Percentiles rank a stretch among this genome's conserved stretches.
Evolutionary conservation across 2,113 vertebrate genomes (phyloP).

Genomic region (Pelodiscus sinensis): DNA sequence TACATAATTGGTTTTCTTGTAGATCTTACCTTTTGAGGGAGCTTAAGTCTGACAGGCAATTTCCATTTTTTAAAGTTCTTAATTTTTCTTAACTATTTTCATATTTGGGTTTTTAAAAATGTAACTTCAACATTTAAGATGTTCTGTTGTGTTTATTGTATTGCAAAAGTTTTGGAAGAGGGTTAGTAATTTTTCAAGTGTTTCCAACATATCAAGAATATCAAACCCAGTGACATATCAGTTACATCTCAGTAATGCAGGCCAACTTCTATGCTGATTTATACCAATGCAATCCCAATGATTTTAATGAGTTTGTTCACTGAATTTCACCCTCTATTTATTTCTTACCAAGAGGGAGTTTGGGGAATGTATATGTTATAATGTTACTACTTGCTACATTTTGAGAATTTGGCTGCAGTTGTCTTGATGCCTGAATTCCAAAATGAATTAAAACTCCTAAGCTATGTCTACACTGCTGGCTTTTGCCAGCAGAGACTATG

Average conservation of each 20-base stretch:
- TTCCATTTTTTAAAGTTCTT: conserved; percentile 31
- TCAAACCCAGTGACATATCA: not conserved
- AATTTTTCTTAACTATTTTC: not conserved
- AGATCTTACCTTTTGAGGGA: not conserved
- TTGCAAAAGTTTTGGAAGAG: not conserved
- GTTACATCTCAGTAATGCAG: not conserved
- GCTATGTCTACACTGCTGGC: too few species aligned
- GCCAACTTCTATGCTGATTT: not conserved
- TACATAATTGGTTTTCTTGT: conserved; percentile 15
- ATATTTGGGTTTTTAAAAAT: not conserved
- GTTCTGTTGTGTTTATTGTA: not conserved
- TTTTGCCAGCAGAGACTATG: too few species aligned
- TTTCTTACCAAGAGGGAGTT: not conserved
- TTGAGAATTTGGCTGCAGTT: not conserved
- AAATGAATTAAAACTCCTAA: not conserved
- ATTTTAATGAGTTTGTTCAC: not conserved
- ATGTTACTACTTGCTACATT: not conserved
- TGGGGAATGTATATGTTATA: not conserved
- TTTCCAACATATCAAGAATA: not conserved
- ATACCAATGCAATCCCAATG: not conserved
- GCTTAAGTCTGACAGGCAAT: not conserved
- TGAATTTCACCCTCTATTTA: not conserved
- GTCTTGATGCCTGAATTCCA: not conserved
- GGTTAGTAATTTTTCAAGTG: not conserved
- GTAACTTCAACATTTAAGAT: not conserved